A percentile compares a stretch with the other conserved stretches of the same genome.
These are phyloP conservation scores for Dromaius novaehollandiae DNA, from an alignment of 2,113 vertebrate species.

Conservation along the genomic window DNA sequence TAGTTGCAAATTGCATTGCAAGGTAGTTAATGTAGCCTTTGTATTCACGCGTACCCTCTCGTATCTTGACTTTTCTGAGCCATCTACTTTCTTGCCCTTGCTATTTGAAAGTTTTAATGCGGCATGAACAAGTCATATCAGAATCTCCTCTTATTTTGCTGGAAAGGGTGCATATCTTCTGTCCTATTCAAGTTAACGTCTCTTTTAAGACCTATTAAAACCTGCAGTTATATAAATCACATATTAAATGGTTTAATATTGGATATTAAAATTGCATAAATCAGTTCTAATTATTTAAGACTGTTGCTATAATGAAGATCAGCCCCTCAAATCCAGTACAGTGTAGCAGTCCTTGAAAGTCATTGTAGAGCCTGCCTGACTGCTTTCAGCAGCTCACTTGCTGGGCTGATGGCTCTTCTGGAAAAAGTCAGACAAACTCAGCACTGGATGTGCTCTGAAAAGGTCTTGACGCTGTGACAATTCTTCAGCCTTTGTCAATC, in stretches of 20 bases:
- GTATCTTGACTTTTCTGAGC: not conserved
- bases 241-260: not conserved
- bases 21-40: not conserved
- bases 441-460: accelerated
- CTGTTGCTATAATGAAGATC: not conserved
- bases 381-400: not conserved
- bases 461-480: accelerated
- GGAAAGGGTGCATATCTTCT: not conserved
- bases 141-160: not conserved
- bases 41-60: accelerated
- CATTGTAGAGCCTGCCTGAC: accelerated
- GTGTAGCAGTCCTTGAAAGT: not conserved
- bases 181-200: not conserved
- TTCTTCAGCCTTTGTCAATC: too few relatives aligned
- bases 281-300: not conserved
- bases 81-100: not conserved
- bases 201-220: not conserved
- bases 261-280: not conserved
- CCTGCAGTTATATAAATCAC: not conserved
- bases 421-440: not conserved
- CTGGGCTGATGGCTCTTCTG: not conserved
- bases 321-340: not conserved
- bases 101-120: not conserved
- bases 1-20: not conserved
- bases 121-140: too few relatives aligned